Percentiles rank a stretch among this genome's conserved stretches.
Evolutionary conservation across 2,113 vertebrate species (phyloP).

Genomic region (Pycnonotus jocosus): DNA sequence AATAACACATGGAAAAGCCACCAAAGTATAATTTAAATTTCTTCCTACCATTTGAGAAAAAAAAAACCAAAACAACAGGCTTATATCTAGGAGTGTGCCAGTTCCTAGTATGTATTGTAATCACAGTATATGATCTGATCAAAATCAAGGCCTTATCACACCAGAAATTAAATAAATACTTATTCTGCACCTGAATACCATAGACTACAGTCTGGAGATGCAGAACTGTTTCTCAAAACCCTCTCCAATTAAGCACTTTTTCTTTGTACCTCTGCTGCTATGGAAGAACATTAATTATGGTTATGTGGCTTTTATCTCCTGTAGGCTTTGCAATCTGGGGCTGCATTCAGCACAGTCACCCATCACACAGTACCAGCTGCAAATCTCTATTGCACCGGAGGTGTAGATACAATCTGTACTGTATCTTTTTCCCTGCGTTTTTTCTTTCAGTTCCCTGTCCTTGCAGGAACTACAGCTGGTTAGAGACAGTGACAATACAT

Average conservation of each 20-base stretch:
- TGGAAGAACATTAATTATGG: neutral
- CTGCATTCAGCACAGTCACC: neutral
- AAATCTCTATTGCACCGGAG: neutral
- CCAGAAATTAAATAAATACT: neutral
- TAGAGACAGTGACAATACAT: neutral
- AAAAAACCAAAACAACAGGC: neutral
- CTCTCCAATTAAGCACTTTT: neutral
- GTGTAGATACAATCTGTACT: neutral
- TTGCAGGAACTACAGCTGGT: neutral
- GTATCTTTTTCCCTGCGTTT: neutral
- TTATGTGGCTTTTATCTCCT: accelerated
- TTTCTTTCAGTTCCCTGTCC: neutral
- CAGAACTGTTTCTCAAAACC: neutral
- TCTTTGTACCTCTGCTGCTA: neutral
- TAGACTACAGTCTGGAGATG: neutral
- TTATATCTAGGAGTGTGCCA: neutral
- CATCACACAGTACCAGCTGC: neutral
- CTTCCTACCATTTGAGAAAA: neutral
- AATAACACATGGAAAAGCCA: neutral
- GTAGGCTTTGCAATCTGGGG: neutral
- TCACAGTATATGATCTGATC: neutral
- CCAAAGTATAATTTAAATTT: neutral
- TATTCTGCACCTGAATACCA: neutral
- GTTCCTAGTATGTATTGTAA: neutral
- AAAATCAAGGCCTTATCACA: neutral